Evolutionary conservation across 1,140 invertebrate genomes (phyloP).

Genomic region (Aphidius ervi): DNA sequence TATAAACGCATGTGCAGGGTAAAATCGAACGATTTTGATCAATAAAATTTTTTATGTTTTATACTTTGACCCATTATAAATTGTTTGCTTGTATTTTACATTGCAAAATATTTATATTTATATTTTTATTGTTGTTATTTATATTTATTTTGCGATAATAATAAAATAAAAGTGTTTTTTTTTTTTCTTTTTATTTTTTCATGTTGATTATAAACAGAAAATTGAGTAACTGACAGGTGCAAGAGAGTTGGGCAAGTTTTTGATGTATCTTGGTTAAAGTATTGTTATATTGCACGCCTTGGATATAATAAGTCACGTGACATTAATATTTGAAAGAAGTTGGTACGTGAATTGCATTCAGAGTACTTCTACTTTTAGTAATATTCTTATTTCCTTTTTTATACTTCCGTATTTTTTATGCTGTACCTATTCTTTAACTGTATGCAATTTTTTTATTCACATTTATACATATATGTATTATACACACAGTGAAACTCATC

Average conservation of each 20-base stretch:
- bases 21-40: slow-evolving; percentile 20
- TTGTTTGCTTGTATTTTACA: neutral
- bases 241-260: neutral
- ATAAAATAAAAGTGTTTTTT: no score
- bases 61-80: slow-evolving; percentile 7
- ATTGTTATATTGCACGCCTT: slow-evolving; percentile 45
- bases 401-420: slow-evolving; percentile 24
- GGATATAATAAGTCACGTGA: slow-evolving; percentile 56
- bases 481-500: slow-evolving; percentile 16
- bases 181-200: no score
- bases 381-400: slow-evolving; percentile 33
- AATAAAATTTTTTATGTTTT: slow-evolving; percentile 19
- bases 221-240: neutral
- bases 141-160: no score
- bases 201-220: no score
- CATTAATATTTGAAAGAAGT: slow-evolving; percentile 56
- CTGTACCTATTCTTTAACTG: no score
- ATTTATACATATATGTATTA: slow-evolving; percentile 2
- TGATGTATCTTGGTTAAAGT: no score
- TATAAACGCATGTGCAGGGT: slow-evolving; percentile 13
- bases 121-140: neutral
- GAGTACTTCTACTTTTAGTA: slow-evolving; percentile 35
- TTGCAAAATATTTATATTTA: neutral
- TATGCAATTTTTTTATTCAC: neutral
- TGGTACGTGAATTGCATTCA: slow-evolving; percentile 54